Evolutionary conservation across 2,113 vertebrate genomes (phyloP), one percentile per base, ranked within the genome.

Genomic region (Pangasianodon gigas): DNA sequence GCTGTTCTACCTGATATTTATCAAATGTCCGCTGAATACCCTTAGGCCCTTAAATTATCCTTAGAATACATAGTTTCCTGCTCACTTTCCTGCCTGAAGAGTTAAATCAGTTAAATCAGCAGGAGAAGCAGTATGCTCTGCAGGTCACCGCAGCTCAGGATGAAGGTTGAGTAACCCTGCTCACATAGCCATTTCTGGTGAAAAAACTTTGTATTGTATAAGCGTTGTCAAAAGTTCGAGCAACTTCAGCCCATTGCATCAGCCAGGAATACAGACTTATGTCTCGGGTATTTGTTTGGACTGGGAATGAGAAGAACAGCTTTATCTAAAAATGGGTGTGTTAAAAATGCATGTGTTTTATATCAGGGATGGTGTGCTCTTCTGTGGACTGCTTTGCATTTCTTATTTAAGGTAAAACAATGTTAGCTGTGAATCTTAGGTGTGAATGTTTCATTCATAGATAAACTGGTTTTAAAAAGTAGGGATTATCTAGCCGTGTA

Each of bases 141-240:
- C 54, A 84, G 54, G 80, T 52, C 77, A 51, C 13, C 16, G 46
- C 46, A 80, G 46, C 44, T 26, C 46, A 62, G 54, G 41, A 46
- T 21, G 3, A 19, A 21, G 24, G 46, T 77, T 88, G 44, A 32
- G 2, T 32, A 87, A 19, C 54, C 56, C 75, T 65, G 54, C n/a
- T 52, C 21, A 52, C 75, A 37, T 46, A 83, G 58, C n/a, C n/a
- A 52, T 83, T 71, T 81, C 44, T 84, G 46, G n/a, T 21, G 7
- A 54, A 82, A 83, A 46, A 84, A 84, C 67, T 71, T 52, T 51
- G 26, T 32, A 88, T 32, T 58, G 60, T 83, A 26, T 41, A 56
- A 88, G 62, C 4, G n/a, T 74, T 29, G 65, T 54, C 67, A 65
- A 84, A 88, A 84, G 80, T 88, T 87, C 52, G 62, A 88, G 77